Conservation (phyloP, 2,113 vertebrate genomes). For the Okapia johnstoni region DNA sequence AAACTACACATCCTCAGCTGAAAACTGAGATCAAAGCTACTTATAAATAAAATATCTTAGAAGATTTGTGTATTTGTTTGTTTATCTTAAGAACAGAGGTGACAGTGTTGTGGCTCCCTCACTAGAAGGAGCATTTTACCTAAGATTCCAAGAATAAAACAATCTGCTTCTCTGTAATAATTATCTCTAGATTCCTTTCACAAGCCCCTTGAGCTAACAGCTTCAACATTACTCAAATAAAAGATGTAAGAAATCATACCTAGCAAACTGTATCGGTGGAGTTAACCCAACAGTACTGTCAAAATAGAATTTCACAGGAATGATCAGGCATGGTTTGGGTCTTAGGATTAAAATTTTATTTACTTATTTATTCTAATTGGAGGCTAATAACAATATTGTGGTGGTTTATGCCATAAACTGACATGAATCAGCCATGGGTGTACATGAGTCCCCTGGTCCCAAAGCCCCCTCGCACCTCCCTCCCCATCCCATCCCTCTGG, state of each 20-base stretch:
- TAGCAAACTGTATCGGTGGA: not conserved
- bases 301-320: not conserved
- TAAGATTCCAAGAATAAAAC: not conserved
- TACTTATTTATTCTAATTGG: not conserved
- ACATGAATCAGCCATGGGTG: not conserved
- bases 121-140: not conserved
- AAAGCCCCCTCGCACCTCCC: not conserved
- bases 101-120: not conserved
- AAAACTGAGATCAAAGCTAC: not conserved
- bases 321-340: not conserved
- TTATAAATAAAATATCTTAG: constrained; percentile 28
- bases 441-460: not conserved
- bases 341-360: not conserved
- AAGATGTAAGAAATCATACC: not conserved
- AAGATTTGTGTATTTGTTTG: not conserved
- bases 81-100: not conserved
- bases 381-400: not conserved
- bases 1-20: not conserved
- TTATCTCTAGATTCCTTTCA: constrained; percentile 44
- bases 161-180: not conserved
- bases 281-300: not conserved
- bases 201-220: constrained; percentile 40
- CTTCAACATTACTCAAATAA: constrained; percentile 45
- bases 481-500: not conserved
- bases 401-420: not conserved